A percentile compares a stretch with the other conserved stretches of the same genome.
Evolutionary conservation across 1,140 invertebrate genomes (phyloP).

Genomic region (fruit fly (Drosophila melanogaster)): DNA sequence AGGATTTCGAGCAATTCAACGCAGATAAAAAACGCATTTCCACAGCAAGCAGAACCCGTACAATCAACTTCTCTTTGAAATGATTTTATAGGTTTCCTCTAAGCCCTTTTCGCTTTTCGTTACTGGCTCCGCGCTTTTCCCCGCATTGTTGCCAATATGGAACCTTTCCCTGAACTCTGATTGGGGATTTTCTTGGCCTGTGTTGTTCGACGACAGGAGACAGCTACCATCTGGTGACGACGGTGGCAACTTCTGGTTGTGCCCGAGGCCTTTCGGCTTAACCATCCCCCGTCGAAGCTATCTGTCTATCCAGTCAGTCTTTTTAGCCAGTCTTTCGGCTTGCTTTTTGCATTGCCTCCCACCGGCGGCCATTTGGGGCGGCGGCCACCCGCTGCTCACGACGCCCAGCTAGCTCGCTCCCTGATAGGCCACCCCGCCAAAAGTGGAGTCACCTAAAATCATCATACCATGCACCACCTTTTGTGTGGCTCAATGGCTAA

Average conservation of each 20-base stretch:
- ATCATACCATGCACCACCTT: background rate
- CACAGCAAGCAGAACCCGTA: background rate
- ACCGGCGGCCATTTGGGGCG: slow-evolving; percentile 41
- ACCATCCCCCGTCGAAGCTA: slow-evolving; percentile 7
- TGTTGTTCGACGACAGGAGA: background rate
- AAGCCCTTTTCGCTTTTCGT: background rate
- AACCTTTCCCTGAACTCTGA: slow-evolving; percentile 10
- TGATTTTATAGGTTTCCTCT: background rate
- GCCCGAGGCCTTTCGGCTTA: slow-evolving; percentile 5
- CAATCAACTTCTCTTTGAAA: background rate
- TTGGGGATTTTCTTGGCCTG: slow-evolving; percentile 21
- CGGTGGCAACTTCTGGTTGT: slow-evolving; percentile 38
- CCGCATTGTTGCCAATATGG: background rate
- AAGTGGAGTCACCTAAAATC: background rate
- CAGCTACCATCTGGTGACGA: slow-evolving; percentile 17
- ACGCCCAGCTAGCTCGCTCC: slow-evolving; percentile 14
- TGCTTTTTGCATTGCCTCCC: slow-evolving; percentile 12
- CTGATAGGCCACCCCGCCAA: slow-evolving; percentile 29
- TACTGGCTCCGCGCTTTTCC: background rate
- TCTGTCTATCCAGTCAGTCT: slow-evolving; percentile 15
- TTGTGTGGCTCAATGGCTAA: slow-evolving; percentile 10
- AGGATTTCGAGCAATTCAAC: too few species aligned
- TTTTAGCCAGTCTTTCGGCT: background rate
- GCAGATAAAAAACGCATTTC: too few species aligned
- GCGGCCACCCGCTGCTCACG: slow-evolving; percentile 48